A percentile compares a stretch with the other conserved stretches of the same genome.
These are phyloP conservation scores for Alviniconcha marisindica DNA, from an alignment of 1,140 invertebrate species.

Conservation along the genomic window DNA sequence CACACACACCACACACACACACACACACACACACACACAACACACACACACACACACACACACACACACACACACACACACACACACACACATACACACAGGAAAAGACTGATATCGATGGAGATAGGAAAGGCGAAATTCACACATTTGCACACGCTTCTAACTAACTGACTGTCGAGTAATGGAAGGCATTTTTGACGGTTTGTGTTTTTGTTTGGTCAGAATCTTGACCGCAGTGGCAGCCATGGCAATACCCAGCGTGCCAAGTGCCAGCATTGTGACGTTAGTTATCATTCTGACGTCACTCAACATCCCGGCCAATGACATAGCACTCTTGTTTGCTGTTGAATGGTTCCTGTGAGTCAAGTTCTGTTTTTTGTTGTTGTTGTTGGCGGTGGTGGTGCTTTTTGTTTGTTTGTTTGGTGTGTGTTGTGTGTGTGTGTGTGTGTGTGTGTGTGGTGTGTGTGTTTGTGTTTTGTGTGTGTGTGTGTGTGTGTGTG, in stretches of 20 bases:
- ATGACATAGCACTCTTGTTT: constrained; percentile 64
- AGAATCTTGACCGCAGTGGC: constrained; percentile 64
- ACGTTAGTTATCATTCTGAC: constrained; percentile 67
- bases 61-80: too few relatives aligned
- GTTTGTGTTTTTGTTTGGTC: neutral
- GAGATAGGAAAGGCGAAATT: too few relatives aligned
- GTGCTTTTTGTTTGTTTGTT: too few relatives aligned
- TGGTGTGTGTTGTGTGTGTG: too few relatives aligned
- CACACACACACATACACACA: too few relatives aligned
- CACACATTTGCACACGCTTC: too few relatives aligned
- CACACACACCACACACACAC: too few relatives aligned
- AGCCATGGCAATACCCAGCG: constrained; percentile 63
- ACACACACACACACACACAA: too few relatives aligned
- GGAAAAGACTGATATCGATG: too few relatives aligned
- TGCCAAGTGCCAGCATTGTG: constrained; percentile 71
- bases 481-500: neutral
- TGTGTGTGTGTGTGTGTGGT: neutral
- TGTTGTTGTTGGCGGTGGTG: too few relatives aligned
- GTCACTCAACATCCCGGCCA: constrained; percentile 60
- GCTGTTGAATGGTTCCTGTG: constrained; percentile 72
- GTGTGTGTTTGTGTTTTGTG: too few relatives aligned
- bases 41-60: constrained; percentile 8
- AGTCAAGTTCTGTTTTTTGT: constrained; percentile 36
- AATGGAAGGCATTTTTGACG: neutral
- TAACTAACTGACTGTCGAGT: too few relatives aligned